Base-by-base conservation (phyloP, 64 coral and sea anemone species). In the Montipora capricornis region DNA sequence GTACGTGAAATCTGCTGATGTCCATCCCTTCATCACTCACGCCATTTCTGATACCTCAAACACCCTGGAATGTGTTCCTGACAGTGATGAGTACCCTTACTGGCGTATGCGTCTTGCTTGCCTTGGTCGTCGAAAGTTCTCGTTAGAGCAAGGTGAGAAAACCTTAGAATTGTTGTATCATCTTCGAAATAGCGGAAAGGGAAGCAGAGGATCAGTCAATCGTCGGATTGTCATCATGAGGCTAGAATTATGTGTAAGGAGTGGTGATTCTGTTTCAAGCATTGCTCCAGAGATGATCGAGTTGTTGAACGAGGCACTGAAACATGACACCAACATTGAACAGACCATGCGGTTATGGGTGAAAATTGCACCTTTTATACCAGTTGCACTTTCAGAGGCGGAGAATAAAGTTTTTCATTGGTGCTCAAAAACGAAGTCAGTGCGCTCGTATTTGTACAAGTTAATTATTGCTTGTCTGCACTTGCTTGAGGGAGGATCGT, bases 281-380 rank as follows among this genome's bases (percentile, higher is more conserved):
- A 86, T 90, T 55, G 81, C 93, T 11, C 2, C 20, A 26, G 55
- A 87, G 13, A 51, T 90, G 88, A 74, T 47, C 0, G 15, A 49
- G 0, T 81, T 95, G 2, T 9, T 95, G 10, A 45, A 91, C 6
- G 93, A 95, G 16, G 88, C 93, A 0, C 47, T 95, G 0, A 91
- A 87, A 22, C 55, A 80, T 80, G 88, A 91, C 7, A 13, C 29
- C 5, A 51, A 80, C 11, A 83, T 73, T 6, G 93, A 95, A 2
- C 82, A 73, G 7, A 95, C 93, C 3, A 95, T 95, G 93, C 80
- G 93, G 2, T 48, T 95, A 5, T 95, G 93, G 93, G 81, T 90
- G 3, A 48, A 3, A 5, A 22, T 95, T 0, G 93, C 93, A 3
- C 81, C 93, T 3, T 66, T 62, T 61, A 70, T 91, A 15, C 75